Base-by-base conservation (phyloP, 2,113 vertebrate genomes). In the Fulmarus glacialis region DNA sequence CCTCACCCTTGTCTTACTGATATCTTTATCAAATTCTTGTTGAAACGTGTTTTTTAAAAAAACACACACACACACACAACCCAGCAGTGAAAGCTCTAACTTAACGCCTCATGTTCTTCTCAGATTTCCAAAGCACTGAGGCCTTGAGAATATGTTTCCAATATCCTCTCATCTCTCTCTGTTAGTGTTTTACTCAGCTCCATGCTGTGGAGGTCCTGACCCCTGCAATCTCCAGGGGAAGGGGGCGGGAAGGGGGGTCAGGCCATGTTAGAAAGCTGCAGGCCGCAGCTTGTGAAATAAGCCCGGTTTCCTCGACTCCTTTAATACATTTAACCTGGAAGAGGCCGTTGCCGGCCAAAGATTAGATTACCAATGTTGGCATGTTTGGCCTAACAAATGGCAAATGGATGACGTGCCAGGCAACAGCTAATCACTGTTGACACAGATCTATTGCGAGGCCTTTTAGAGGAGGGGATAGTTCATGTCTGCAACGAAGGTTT, bases 101-200 rank as follows among this genome's bases (percentile, higher is more conserved):
- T 98, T 98, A 98, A 97, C 93, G 95, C 97, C 96, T 98, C 78
- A 9, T 95, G 97, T 97, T 98, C 98, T 97, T 98, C 98, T 98
- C 95, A 52, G 91, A 96, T 98, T 98, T 98, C 97, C 95, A 98
- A 98, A 97, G 97, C 66, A 4, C 86, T 50, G 96, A 96, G 98
- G 98, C 98, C 98, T 75, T 77, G 96, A 97, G 99, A 99, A 99
- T 99, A 99, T 99, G 99, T 99, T 99, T 99, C 97, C 98, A 99
- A 99, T 99, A 99, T 99, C 98, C 98, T 97, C 98, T 98, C 97
- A 97, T 99, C 99, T 98, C 98, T 98, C 98, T 98, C 95, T 87
- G 98, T 99, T 99, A 99, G 98, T 98, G 96, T 99, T 98, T 98
- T 97, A 94, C 95, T 98, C 97, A 96, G 98, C 98, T 98, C 98